Evolutionary conservation across 2,888 invertebrate genomes (phyloP).

Genomic region (Agriotes lineatus): DNA sequence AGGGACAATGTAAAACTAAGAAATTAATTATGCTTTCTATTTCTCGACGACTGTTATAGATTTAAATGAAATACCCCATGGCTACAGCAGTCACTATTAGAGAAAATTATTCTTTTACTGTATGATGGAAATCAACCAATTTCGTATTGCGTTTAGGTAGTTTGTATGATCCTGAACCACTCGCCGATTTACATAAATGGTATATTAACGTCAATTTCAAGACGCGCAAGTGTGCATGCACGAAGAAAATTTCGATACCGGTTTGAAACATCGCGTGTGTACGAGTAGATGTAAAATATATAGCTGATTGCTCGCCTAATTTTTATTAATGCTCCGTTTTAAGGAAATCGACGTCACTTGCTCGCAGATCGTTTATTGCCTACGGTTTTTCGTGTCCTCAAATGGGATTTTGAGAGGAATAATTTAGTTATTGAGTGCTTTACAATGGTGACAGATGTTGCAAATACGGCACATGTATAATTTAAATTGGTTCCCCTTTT

Average conservation of each 20-base stretch:
- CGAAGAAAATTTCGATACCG: slow-evolving; percentile 14
- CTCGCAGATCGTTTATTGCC: not conserved
- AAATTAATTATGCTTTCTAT: too few relatives aligned
- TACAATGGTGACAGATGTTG: not conserved
- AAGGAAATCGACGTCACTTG: slow-evolving; percentile 4
- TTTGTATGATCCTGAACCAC: too few relatives aligned
- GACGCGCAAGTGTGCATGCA: not conserved
- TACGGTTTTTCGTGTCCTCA: not conserved
- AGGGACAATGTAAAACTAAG: too few relatives aligned
- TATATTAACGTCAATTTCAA: not conserved
- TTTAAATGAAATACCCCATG: too few relatives aligned
- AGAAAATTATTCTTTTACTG: too few relatives aligned
- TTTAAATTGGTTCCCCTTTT: not conserved
- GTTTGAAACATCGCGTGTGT: slow-evolving; percentile 12
- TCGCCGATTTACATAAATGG: slow-evolving; percentile 5
- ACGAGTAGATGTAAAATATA: slow-evolving; percentile 9
- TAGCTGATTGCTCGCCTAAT: slow-evolving; percentile 12
- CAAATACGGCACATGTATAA: not conserved
- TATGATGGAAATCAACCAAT: too few relatives aligned
- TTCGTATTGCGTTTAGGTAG: too few relatives aligned
- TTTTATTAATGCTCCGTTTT: slow-evolving; percentile 15
- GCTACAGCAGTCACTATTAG: too few relatives aligned
- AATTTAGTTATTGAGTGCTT: not conserved
- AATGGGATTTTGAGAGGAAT: not conserved
- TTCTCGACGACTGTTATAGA: too few relatives aligned